Evolutionary conservation across 1,140 invertebrate species (phyloP).

Genomic region (Drosophila baimaii): DNA sequence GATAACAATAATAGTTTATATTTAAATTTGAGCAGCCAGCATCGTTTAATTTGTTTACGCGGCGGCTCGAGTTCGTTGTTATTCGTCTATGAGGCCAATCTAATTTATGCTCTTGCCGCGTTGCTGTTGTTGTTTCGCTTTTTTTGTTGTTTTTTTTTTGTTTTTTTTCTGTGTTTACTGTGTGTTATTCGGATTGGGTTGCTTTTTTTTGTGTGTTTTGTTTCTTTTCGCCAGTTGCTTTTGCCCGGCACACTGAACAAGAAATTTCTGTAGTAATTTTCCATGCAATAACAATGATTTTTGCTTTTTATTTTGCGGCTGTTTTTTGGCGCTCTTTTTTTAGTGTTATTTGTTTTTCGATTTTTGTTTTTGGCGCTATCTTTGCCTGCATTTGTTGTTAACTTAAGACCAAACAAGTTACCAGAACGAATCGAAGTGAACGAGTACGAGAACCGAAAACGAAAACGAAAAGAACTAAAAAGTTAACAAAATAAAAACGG

Average conservation of each 20-base stretch:
- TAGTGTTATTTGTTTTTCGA: slow-evolving; percentile 7
- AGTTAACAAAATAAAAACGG: slow-evolving; percentile 50
- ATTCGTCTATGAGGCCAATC: slow-evolving; percentile 65
- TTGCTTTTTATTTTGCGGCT: slow-evolving; percentile 50
- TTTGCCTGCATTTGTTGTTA: slow-evolving; percentile 37
- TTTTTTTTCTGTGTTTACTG: slow-evolving; percentile 45
- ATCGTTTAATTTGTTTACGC: slow-evolving; percentile 55
- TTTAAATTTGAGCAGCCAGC: slow-evolving; percentile 58
- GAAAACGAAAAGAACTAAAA: slow-evolving; percentile 48
- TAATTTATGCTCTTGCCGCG: slow-evolving; percentile 64
- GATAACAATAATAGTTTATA: slow-evolving; percentile 58
- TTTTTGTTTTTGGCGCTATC: slow-evolving; percentile 46
- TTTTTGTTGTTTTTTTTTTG: slow-evolving; percentile 36
- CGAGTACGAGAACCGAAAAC: slow-evolving; percentile 7
- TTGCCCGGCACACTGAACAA: slow-evolving; percentile 52
- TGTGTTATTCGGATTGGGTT: slow-evolving; percentile 39
- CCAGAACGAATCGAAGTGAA: slow-evolving; percentile 40
- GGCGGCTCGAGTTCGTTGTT: slow-evolving; percentile 59
- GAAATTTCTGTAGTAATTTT: slow-evolving; percentile 79
- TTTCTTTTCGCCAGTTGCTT: slow-evolving; percentile 40
- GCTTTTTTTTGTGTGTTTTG: slow-evolving; percentile 41
- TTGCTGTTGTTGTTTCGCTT: slow-evolving; percentile 43
- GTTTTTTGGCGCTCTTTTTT: slow-evolving; percentile 23
- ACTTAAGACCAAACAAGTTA: slow-evolving; percentile 33
- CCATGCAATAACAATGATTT: slow-evolving; percentile 83